Percentiles rank a stretch among this genome's conserved stretches.
phyloP scores from a whole-genome alignment of 1,140 invertebrate species.

The Drosophila pseudoananassae region DNA sequence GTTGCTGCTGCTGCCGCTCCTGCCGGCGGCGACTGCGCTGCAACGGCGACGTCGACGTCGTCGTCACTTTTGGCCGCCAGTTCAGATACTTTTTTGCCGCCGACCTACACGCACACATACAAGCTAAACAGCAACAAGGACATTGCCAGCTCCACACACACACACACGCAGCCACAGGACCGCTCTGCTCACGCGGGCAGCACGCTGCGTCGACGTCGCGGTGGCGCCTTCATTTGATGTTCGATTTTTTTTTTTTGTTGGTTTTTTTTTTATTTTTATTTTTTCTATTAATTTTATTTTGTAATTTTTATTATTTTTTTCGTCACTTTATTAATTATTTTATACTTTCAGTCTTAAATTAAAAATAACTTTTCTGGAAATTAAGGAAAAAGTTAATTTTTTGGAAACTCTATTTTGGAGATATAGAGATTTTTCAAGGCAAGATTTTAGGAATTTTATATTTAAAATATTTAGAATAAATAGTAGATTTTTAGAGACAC shows the following conservation, averaged over 20 bases:
- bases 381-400: no score
- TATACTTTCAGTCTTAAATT: neutral
- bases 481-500: no score
- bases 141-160: slow-evolving; percentile 28
- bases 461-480: no score
- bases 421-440: no score
- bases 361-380: neutral
- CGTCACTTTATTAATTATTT: neutral
- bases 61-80: slow-evolving; percentile 80
- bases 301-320: neutral
- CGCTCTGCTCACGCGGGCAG: slow-evolving; percentile 57
- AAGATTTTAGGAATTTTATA: no score
- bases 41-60: slow-evolving; percentile 56
- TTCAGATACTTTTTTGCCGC: slow-evolving; percentile 60
- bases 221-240: slow-evolving; percentile 50
- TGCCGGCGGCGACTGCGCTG: slow-evolving; percentile 47
- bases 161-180: neutral
- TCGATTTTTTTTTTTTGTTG: slow-evolving; percentile 18
- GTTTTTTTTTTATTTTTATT: neutral
- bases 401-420: no score
- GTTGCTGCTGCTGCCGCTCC: slow-evolving; percentile 37
- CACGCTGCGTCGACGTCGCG: slow-evolving; percentile 67
- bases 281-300: no score
- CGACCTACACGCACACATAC: slow-evolving; percentile 50
- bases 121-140: slow-evolving; percentile 14